Base-by-base conservation (phyloP, 2,888 invertebrate species). In the Parascotia fuliginaria region DNA sequence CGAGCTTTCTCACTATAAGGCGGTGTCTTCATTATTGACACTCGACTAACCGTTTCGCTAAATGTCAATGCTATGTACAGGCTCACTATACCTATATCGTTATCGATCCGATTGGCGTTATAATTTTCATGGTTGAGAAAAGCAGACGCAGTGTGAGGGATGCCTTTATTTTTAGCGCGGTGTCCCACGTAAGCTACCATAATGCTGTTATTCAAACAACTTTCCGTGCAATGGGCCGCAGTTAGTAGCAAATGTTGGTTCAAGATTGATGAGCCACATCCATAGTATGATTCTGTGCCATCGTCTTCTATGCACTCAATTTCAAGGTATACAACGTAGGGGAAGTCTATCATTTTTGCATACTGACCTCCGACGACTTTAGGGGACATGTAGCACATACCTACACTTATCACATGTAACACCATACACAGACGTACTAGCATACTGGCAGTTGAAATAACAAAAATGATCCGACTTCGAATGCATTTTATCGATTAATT, bases 231-330 rank as follows among this genome's bases (percentile, higher is more conserved):
- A 40, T 82, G 82, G 0, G 69, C 81, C 0, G 79, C 81, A 0
- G 81, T 75, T 0, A 82, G 12, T 0, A 77, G 9, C 3, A 79
- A 40, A 0, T 6, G 13, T 22, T 75, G 70, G 32, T 75, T 83
- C 0, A 83, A 1, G 2, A 83, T 67, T 0, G 82, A 81, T 0
- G 69, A 53, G 0, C 80, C 80, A 22, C 81, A 83, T 0, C 60
- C 43, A 52, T 62, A 70, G 5, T 12, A 11, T 0, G 1, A 3
- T 0, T 0, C 0, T 5, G 13, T 28, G 0, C 2, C 0, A 0
- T 19, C n/a, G 19, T 2, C 1, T 0, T 28, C 13, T 3, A 13
- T 0, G 45, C 72, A 70, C 1, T 4, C n/a, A 0, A 72, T 13
- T 0, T 11, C 9, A 2, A 76, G n/a, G 31, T 52, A 67, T 1